phyloP scores from a whole-genome alignment of 2,113 vertebrate species.

The Mesembrinibis cayennensis region DNA sequence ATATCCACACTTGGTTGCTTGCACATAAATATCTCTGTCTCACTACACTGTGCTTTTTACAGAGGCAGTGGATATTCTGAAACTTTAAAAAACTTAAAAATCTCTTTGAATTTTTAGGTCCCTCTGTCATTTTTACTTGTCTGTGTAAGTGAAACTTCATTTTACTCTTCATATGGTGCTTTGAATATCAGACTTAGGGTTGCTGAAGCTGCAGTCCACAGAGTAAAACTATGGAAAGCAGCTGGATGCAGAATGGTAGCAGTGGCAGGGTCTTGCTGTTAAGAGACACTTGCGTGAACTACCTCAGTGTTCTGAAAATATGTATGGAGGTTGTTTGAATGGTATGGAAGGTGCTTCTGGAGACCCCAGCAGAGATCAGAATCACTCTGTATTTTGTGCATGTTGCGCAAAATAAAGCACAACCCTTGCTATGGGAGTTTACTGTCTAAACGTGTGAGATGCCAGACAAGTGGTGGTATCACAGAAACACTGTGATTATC shows the following conservation, averaged over 20 bases:
- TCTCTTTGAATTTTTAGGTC: background rate
- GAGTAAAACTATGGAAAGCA: background rate
- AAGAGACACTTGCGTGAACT: background rate
- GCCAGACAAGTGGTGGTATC: background rate
- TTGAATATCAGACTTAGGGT: background rate
- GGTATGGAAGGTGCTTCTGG: background rate
- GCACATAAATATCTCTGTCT: background rate
- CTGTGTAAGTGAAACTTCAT: background rate
- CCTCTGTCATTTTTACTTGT: background rate
- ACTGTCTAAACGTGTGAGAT: background rate
- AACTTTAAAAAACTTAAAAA: background rate
- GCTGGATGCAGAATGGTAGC: background rate
- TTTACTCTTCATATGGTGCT: background rate
- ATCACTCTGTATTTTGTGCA: background rate
- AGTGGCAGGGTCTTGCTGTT: background rate
- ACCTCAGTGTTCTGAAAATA: background rate
- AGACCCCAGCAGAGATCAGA: background rate
- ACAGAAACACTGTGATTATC: background rate
- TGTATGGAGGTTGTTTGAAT: background rate
- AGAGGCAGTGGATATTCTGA: background rate
- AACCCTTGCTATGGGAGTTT: background rate
- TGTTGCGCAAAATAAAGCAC: background rate
- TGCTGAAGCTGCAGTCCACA: background rate
- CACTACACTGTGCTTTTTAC: background rate
- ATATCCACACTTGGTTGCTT: background rate